Conservation (phyloP, 2,113 vertebrate species). For the Mixornis gularis region DNA sequence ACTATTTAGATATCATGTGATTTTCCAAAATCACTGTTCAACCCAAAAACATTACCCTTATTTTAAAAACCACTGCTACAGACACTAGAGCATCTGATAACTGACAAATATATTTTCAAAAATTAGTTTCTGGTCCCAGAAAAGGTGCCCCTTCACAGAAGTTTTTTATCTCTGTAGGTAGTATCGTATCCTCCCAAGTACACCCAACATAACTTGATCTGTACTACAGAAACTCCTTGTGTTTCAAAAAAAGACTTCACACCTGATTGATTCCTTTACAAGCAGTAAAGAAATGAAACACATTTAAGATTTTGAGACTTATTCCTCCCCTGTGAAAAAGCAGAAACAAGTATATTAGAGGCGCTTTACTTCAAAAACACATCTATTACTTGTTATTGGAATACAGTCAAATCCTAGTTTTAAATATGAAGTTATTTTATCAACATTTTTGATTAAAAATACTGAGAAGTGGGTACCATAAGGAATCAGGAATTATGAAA, state of each 20-base stretch:
- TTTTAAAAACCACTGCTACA: not conserved
- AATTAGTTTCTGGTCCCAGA: not conserved
- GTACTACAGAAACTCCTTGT: not conserved
- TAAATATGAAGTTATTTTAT: not conserved
- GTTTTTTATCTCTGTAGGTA: not conserved
- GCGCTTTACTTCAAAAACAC: not conserved
- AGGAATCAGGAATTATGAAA: not conserved
- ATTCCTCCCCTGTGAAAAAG: not conserved
- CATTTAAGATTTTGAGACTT: not conserved
- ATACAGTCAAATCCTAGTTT: not conserved
- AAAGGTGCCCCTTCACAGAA: not conserved
- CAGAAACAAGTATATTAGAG: not conserved
- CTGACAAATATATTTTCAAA: not conserved
- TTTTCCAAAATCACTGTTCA: not conserved
- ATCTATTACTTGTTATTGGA: not conserved
- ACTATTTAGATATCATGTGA: not conserved
- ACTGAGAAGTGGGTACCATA: not conserved
- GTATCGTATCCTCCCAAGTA: not conserved
- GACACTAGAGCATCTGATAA: not conserved
- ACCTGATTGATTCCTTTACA: not conserved
- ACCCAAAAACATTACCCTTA: not conserved
- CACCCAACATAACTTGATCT: not conserved
- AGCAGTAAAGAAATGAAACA: not conserved
- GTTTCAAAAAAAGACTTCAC: not conserved
- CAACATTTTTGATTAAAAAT: not conserved